These are phyloP conservation scores for Ceratoteleas bidentatus DNA, from an alignment of 1,140 invertebrate genomes.

Conservation along the genomic window DNA sequence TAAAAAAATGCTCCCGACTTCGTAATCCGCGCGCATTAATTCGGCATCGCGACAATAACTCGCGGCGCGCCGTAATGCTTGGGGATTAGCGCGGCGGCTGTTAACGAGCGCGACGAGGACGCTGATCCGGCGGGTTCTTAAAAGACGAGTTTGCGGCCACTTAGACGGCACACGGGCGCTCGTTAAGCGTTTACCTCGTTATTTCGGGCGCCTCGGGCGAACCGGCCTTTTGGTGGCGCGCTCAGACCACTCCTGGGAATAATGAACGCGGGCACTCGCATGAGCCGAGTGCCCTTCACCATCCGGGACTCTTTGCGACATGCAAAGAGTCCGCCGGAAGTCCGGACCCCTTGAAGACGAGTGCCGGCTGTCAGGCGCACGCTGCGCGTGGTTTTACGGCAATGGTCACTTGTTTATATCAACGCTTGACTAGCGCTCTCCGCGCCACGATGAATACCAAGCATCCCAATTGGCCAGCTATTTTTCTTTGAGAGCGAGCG, in stretches of 20 bases:
- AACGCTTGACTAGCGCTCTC: conserved; percentile 1
- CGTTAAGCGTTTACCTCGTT: conserved; percentile 62
- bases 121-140: conserved; percentile 39
- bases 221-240: conserved; percentile 29
- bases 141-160: conserved; percentile 49
- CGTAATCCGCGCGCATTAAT: conserved; percentile 23
- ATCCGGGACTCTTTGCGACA: conserved; percentile 34
- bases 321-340: conserved; percentile 53
- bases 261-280: conserved; percentile 56
- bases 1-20: not conserved
- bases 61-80: conserved; percentile 24
- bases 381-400: conserved; percentile 30
- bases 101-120: conserved; percentile 52
- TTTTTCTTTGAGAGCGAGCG: too few relatives aligned
- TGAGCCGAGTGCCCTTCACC: conserved; percentile 46
- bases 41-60: conserved; percentile 31
- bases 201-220: conserved; percentile 33
- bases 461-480: not conserved
- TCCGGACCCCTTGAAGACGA: conserved; percentile 53
- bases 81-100: conserved; percentile 44
- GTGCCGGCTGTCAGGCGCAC: conserved; percentile 56
- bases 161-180: conserved; percentile 23
- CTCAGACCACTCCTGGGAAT: conserved; percentile 44
- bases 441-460: conserved; percentile 21
- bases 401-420: conserved; percentile 53